A percentile compares a stretch with the other conserved stretches of the same genome.
phyloP scores from a whole-genome alignment of 2,888 invertebrate genomes.

The Chelonus formosanus region DNA sequence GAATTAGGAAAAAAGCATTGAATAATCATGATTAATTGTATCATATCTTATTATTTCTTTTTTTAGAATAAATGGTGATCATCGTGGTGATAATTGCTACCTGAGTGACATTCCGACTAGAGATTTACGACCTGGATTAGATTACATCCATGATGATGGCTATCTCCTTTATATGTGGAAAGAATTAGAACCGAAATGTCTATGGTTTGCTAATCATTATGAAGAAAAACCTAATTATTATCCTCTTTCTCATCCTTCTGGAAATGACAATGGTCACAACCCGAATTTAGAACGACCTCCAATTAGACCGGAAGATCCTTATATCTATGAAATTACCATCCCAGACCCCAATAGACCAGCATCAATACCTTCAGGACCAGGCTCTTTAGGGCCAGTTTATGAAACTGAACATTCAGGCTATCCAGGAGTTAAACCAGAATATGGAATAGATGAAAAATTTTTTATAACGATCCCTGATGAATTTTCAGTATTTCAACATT shows the following conservation, averaged over 20 bases:
- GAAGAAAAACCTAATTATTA: slow-evolving; percentile 40
- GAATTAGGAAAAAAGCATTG: not conserved
- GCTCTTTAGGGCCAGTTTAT: not conserved
- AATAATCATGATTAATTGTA: not conserved
- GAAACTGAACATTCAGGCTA: not conserved
- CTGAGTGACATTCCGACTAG: slow-evolving; percentile 81
- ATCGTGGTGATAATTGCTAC: slow-evolving; percentile 72
- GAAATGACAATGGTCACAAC: not conserved
- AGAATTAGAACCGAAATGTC: slow-evolving; percentile 77
- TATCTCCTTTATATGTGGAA: slow-evolving; percentile 83
- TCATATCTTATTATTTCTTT: not conserved
- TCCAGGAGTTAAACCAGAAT: not conserved
- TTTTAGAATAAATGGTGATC: slow-evolving; percentile 39
- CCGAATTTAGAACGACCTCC: slow-evolving; percentile 9
- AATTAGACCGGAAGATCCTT: slow-evolving; percentile 26
- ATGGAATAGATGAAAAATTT: slow-evolving; percentile 19
- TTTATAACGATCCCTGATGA: slow-evolving; percentile 61
- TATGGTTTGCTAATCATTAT: slow-evolving; percentile 17
- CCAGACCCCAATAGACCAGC: slow-evolving; percentile 21
- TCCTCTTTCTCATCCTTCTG: slow-evolving; percentile 32
- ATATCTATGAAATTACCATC: slow-evolving; percentile 21
- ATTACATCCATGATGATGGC: slow-evolving; percentile 75
- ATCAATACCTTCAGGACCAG: not conserved
- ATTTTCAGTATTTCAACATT: slow-evolving; percentile 74
- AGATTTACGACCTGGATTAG: slow-evolving; percentile 77